Evolutionary conservation across 2,113 vertebrate species (phyloP), one percentile per base, ranked within the genome.

Genomic region (Catharus fuscescens): DNA sequence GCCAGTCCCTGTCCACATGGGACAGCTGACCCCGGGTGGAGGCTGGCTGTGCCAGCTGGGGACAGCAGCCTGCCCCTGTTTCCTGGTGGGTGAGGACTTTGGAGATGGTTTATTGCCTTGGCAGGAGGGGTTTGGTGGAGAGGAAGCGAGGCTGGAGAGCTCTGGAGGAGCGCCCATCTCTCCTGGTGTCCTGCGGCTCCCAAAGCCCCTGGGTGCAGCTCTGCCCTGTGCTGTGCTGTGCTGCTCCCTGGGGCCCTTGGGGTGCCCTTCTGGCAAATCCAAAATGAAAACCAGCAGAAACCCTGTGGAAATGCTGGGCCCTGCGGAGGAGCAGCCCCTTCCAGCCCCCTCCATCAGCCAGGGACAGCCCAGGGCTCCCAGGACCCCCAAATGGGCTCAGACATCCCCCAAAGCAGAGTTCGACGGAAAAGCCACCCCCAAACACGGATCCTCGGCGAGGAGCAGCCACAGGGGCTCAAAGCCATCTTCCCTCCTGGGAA

Each of bases 61-160:
- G 31, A 47, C 59, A 34, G 92, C 17, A 64, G 32, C 2, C 1
- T 28, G 85, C 29, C 78, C 16, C 0, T 26, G 61, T 14, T 48
- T 62, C 96, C 92, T 59, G 91, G 8, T 71, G 86, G 88, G 5
- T 0, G 32, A 86, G 77, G 56, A 36, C 20, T 34, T n/a, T 12
- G 57, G 71, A 73, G 85, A 52, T 25, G 92, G 38, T 93, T 96
- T 95, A 96, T 95, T 95, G 94, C 96, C 96, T 95, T 94, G 53
- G 83, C 81, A 44, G 86, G 67, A 93, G 64, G 56, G 85, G 38
- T 76, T 34, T 34, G n/a, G n/a, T 84, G 91, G 31, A 83, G 52
- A 67, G 23, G 42, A 66, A 34, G 59, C 2, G 36, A 86, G 77
- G 76, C 47, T 79, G 42, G 52, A 83, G 47, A 17, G 71, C 52